Percentiles rank a stretch among this genome's conserved stretches.
Conservation (phyloP, 2,888 invertebrate species). For the Palloptera scutellata region DNA sequence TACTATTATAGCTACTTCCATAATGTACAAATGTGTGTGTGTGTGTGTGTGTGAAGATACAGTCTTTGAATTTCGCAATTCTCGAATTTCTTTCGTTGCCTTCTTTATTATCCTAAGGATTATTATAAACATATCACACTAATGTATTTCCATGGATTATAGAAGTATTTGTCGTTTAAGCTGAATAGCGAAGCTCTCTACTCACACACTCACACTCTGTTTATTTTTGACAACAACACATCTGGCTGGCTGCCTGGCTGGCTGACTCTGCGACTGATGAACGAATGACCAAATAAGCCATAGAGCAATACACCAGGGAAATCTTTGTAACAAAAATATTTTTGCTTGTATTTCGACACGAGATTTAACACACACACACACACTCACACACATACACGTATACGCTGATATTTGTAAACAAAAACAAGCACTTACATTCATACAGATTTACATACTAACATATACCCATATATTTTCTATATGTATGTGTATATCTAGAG, state of each 20-base stretch:
- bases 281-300: neutral
- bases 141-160: slow-evolving; percentile 39
- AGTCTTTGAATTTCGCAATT: slow-evolving; percentile 34
- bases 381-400: too few species aligned
- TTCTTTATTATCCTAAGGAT: slow-evolving; percentile 35
- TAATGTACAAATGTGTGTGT: slow-evolving; percentile 2
- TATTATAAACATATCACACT: slow-evolving; percentile 40
- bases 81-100: slow-evolving; percentile 33
- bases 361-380: too few species aligned
- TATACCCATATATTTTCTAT: too few species aligned
- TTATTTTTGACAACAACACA: neutral
- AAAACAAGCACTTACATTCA: too few species aligned
- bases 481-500: too few species aligned
- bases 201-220: neutral
- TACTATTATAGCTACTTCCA: too few species aligned
- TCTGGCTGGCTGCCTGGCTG: neutral
- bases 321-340: slow-evolving; percentile 23
- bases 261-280: too few species aligned
- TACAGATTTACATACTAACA: too few species aligned
- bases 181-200: neutral
- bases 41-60: slow-evolving; percentile 7
- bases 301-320: slow-evolving; percentile 7
- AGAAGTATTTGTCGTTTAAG: slow-evolving; percentile 33
- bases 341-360: slow-evolving; percentile 21
- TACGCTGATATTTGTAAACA: too few species aligned